Evolutionary conservation across 2,797 vertebrate species (phyloP).

Genomic region (Malacoctenus gilli): DNA sequence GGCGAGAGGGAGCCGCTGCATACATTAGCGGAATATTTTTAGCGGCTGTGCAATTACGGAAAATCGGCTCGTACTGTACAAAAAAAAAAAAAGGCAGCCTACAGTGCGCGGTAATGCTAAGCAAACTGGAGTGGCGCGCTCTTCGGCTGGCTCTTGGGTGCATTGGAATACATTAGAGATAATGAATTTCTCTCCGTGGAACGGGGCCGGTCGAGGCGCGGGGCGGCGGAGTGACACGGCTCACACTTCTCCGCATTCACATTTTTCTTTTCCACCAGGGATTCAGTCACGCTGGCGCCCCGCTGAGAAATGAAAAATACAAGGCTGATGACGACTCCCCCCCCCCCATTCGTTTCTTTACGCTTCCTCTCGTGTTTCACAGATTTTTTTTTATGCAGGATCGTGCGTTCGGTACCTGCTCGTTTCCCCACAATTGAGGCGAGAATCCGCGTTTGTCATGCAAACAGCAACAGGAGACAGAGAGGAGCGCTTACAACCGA

Average conservation of each 20-base stretch:
- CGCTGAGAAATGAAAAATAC: slow-evolving; percentile 65
- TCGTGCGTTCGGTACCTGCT: slow-evolving; percentile 22
- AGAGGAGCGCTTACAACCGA: no score
- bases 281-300: slow-evolving; percentile 52
- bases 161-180: slow-evolving; percentile 60
- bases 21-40: slow-evolving; percentile 3
- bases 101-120: slow-evolving; percentile 16
- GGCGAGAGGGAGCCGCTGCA: neutral
- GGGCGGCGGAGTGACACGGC: slow-evolving; percentile 23
- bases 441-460: slow-evolving; percentile 13
- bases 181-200: slow-evolving; percentile 37
- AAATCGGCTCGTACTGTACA: neutral
- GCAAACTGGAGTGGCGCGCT: slow-evolving; percentile 21
- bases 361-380: slow-evolving; percentile 22
- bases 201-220: slow-evolving; percentile 1
- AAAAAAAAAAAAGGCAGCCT: neutral
- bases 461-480: slow-evolving; percentile 39
- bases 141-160: slow-evolving; percentile 27
- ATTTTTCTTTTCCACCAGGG: slow-evolving; percentile 32
- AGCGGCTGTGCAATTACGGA: slow-evolving; percentile 20
- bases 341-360: slow-evolving; percentile 32
- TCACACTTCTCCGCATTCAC: slow-evolving; percentile 21
- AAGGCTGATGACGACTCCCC: slow-evolving; percentile 48
- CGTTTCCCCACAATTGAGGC: slow-evolving; percentile 21
- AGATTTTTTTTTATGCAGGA: slow-evolving; percentile 16